Conservation (phyloP, 2,888 invertebrate species). For the Dynastes grantii region DNA sequence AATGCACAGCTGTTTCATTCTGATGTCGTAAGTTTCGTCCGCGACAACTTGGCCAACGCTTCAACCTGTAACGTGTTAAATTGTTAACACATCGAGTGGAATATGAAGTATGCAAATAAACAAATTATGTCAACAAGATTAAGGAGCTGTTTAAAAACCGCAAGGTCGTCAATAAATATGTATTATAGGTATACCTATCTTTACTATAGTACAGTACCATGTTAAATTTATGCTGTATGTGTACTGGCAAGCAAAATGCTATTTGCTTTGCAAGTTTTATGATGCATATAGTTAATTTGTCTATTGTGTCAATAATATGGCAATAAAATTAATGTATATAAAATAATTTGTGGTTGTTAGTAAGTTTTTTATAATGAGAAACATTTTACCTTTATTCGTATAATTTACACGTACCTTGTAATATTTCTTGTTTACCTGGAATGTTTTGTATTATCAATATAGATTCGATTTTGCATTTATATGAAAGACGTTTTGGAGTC, state of each 20-base stretch:
- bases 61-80: slow-evolving; percentile 24
- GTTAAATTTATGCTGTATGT: slow-evolving; percentile 17
- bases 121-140: slow-evolving; percentile 42
- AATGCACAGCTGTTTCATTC: slow-evolving; percentile 19
- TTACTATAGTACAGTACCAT: background rate
- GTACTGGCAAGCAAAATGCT: background rate
- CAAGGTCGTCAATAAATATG: slow-evolving; percentile 29
- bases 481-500: too few relatives aligned
- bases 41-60: slow-evolving; percentile 16
- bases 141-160: slow-evolving; percentile 41
- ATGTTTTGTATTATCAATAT: background rate
- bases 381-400: too few relatives aligned
- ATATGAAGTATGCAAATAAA: slow-evolving; percentile 42
- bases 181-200: background rate
- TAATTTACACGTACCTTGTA: too few relatives aligned
- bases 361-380: too few relatives aligned
- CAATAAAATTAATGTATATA: slow-evolving; percentile 2
- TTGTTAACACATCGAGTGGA: slow-evolving; percentile 34
- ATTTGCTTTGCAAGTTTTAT: slow-evolving; percentile 11
- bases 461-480: too few relatives aligned
- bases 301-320: slow-evolving; percentile 14
- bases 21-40: slow-evolving; percentile 4
- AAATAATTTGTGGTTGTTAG: background rate
- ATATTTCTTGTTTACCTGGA: background rate
- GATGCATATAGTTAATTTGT: slow-evolving; percentile 7